phyloP scores from a whole-genome alignment of 1,140 invertebrate genomes.

The Idris sp. region DNA sequence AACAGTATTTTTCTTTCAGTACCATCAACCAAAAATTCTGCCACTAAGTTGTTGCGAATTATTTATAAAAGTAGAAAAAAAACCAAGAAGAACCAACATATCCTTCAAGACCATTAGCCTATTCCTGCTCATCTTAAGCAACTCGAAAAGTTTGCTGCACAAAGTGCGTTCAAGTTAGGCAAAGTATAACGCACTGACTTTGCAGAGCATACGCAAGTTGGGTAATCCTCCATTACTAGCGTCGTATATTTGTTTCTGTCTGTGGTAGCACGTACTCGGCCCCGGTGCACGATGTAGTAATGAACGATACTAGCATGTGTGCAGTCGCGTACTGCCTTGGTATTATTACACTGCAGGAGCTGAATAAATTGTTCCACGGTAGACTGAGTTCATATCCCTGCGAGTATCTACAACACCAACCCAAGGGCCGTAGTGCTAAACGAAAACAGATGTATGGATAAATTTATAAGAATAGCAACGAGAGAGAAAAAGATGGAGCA shows the following conservation, averaged over 20 bases:
- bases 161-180: slow-evolving; percentile 32
- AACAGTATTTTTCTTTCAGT: too few species aligned
- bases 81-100: too few species aligned
- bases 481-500: too few species aligned
- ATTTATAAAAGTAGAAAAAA: too few species aligned
- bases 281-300: slow-evolving; percentile 60
- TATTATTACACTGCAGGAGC: slow-evolving; percentile 71
- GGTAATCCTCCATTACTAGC: slow-evolving; percentile 36
- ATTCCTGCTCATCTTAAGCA: not conserved
- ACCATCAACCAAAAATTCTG: too few species aligned
- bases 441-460: too few species aligned
- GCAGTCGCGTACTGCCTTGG: slow-evolving; percentile 56
- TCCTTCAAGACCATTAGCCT: slow-evolving; percentile 2
- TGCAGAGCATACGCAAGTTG: slow-evolving; percentile 33
- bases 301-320: slow-evolving; percentile 70
- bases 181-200: slow-evolving; percentile 39
- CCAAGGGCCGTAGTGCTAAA: slow-evolving; percentile 39
- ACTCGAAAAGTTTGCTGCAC: slow-evolving; percentile 23
- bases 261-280: slow-evolving; percentile 39
- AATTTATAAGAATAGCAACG: too few species aligned
- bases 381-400: slow-evolving; percentile 56
- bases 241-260: slow-evolving; percentile 49
- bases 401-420: slow-evolving; percentile 45
- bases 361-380: slow-evolving; percentile 73
- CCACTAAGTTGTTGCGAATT: too few species aligned